Base-by-base conservation (phyloP, 2,888 invertebrate genomes). In the Drosophila vallismaia region DNA sequence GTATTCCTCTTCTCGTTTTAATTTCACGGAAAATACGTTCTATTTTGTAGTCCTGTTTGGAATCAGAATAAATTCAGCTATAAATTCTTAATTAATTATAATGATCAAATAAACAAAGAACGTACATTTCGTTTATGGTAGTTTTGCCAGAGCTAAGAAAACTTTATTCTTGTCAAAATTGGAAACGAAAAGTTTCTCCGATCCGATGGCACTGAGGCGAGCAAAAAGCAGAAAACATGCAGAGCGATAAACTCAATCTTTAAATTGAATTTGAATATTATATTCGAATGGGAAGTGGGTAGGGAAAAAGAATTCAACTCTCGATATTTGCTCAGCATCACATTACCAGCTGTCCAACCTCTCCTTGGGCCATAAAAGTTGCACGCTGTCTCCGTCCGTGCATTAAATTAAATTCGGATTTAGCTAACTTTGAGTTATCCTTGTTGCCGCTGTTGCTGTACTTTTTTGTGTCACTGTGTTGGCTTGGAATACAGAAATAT, bases 181-280 rank as follows among this genome's bases (percentile, higher is more conserved):
- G 50, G 46, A 67, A 50, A 24, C 10, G 40, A 53, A 53, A 64
- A 66, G 53, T 66, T 64, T 64, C n/a, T n/a, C 10, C 9, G 19
- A 4, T 7, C 28, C 9, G 12, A 19, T 40, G 33, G 14, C 66
- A 74, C 64, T 56, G 76, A 67, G 54, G 66, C 77, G 74, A 38
- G 82, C 74, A 71, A 76, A 74, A 71, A 74, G 82, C 82, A 77
- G 82, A 73, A 87, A 79, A 81, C 71, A 81, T 73, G 28, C 74
- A 55, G 78, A 79, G 74, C 71, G 75, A 76, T 77, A 86, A 88
- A 86, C 79, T 86, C 84, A 88, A 88, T 86, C 75, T 86, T 77
- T 56, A 83, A 86, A 86, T 88, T 88, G 88, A 88, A 86, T 88
- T 86, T 86, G 83, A 85, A 85, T 86, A 80, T 80, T 82, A 79